Evolutionary conservation across 2,113 vertebrate species (phyloP), one percentile per base, ranked within the genome.

Genomic region (Tachysurus vachellii): DNA sequence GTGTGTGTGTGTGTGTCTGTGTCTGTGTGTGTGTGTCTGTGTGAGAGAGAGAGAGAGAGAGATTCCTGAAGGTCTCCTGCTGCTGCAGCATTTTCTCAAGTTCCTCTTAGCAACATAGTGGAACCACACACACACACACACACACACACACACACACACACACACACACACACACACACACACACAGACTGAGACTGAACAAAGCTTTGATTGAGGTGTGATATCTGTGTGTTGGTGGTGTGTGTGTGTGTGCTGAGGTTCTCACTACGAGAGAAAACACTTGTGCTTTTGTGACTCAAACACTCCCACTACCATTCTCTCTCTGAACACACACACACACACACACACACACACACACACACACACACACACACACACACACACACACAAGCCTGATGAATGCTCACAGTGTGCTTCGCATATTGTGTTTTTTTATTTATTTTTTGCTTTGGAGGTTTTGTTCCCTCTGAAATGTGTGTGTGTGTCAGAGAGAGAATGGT

Each of bases 231-330:
- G 91, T 93, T 94, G 93, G 90, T 91, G 93, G 93, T 36, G 36
- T 36, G 36, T 36, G 36, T 36, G 90, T 92, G 92, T 95, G 93
- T 94, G 95, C 95, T 96, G 95, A 95, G 94, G 92, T 90, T 90
- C 91, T 96, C 16, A 62, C 93, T 93, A 89, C 61, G 82, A 82
- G 23, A 84, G 64, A 57, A 87, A 87, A 90, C 88, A 90, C 85
- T 87, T 64, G 54, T 47, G 83, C 42, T 86, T 89, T 88, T 90
- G 89, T 90, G 44, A 26, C 59, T 79, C 56, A 83, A 47, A 62
- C 57, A 56, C 83, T 71, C 89, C 88, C 88, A 88, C 88, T 79
- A 85, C 86, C 50, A 88, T 88, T 89, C 89, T 88, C 85, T 70
- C 54, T 86, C 62, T 44, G 53, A 73, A 36, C 36, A 36, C 36